Evolutionary conservation across 2,797 vertebrate genomes (phyloP).

Genomic region (Sciurus carolinensis): DNA sequence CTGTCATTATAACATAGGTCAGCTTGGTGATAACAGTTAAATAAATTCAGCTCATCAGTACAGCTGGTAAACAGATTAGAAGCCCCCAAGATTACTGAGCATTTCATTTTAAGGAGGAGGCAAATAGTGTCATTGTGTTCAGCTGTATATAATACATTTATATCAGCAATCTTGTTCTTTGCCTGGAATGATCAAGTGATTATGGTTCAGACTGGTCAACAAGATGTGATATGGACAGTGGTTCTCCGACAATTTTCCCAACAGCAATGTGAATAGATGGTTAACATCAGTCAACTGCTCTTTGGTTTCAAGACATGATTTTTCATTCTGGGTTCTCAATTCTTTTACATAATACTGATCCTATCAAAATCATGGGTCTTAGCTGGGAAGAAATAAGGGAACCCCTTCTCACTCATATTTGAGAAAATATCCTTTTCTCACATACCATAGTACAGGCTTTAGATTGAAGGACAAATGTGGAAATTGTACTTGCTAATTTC

Average conservation of each 20-base stretch:
- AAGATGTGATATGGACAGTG: background rate
- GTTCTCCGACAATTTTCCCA: conserved; percentile 15
- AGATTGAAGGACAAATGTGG: conserved; percentile 17
- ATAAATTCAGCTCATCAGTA: conserved; percentile 79
- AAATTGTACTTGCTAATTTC: conserved; percentile 31
- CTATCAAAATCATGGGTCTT: background rate
- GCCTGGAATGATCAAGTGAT: conserved; percentile 40
- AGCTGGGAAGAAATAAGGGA: background rate
- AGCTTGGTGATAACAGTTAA: conserved; percentile 80
- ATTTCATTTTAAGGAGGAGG: conserved; percentile 72
- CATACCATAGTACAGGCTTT: background rate
- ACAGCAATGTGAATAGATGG: fast-evolving
- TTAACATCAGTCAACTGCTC: background rate
- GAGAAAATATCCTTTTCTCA: conserved; percentile 50
- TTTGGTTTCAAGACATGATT: background rate
- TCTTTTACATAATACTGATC: background rate
- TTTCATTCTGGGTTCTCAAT: background rate
- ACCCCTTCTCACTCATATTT: background rate
- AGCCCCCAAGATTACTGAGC: conserved; percentile 64
- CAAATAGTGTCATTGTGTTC: background rate
- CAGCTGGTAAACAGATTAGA: conserved; percentile 79
- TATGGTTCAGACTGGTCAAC: conserved; percentile 50
- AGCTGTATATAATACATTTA: conserved; percentile 60
- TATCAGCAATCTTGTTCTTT: conserved; percentile 30
- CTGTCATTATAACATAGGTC: conserved; percentile 78